A percentile compares a stretch with the other conserved stretches of the same genome.
Conservation (phyloP, 2,888 invertebrate species). For the Heliothis peltigera region DNA sequence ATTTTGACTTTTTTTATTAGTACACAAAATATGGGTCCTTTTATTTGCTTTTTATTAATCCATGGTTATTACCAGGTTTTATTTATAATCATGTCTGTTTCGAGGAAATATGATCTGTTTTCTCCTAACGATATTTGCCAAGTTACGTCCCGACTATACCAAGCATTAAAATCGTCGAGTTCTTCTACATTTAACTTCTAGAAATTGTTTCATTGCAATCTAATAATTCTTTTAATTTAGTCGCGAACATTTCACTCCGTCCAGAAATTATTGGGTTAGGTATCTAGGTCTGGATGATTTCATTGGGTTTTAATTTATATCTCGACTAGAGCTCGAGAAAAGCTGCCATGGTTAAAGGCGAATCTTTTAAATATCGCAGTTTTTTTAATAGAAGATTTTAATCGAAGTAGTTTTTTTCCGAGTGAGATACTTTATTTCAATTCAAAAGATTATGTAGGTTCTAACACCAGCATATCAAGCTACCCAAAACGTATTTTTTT, state of each 20-base stretch:
- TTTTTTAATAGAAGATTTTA: conserved; percentile 21
- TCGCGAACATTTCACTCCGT: not conserved
- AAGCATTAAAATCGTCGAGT: not conserved
- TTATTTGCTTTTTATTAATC: too few relatives aligned
- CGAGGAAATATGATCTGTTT: too few relatives aligned
- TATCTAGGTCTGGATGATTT: conserved; percentile 6
- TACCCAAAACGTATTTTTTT: too few relatives aligned
- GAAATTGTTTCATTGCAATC: conserved; percentile 8
- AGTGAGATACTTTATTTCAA: not conserved
- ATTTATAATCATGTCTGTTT: too few relatives aligned
- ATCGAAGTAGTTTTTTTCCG: conserved; percentile 17
- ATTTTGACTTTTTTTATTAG: too few relatives aligned
- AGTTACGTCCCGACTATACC: too few relatives aligned
- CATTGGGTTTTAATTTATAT: conserved; percentile 43
- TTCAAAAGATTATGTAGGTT: not conserved
- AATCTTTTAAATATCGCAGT: conserved; percentile 19
- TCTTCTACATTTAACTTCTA: not conserved
- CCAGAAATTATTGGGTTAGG: conserved; percentile 18
- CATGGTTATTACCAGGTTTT: too few relatives aligned
- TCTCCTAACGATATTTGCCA: too few relatives aligned
- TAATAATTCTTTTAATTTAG: conserved; percentile 32
- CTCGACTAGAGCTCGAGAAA: not conserved
- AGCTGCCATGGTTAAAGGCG: not conserved
- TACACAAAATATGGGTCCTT: too few relatives aligned
- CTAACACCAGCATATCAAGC: too few relatives aligned